These are phyloP conservation scores for Sinocyclocheilus maitianheensis DNA, from an alignment of 2,113 vertebrate genomes.

Conservation along the genomic window DNA sequence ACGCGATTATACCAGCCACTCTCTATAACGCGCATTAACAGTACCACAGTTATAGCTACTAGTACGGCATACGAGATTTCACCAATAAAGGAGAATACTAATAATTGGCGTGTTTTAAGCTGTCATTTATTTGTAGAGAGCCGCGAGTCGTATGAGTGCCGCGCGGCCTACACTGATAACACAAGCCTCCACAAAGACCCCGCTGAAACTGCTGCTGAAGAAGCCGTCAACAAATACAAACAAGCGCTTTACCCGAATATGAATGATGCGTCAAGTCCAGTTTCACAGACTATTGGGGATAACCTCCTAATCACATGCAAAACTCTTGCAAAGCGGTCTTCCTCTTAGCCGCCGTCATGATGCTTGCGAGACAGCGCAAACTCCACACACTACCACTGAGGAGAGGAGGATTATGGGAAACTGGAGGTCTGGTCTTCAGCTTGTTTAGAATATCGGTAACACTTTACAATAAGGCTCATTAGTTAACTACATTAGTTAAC, in stretches of 20 bases:
- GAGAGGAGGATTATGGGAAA: slow-evolving; percentile 48
- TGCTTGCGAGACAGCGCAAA: slow-evolving; percentile 36
- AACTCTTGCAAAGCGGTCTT: slow-evolving; percentile 66
- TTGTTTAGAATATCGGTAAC: neutral
- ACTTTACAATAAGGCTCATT: too few species aligned
- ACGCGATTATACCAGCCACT: neutral
- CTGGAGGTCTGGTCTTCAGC: neutral
- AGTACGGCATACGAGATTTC: neutral
- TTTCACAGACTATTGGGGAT: slow-evolving; percentile 62
- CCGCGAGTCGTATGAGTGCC: neutral
- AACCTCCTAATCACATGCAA: slow-evolving; percentile 55
- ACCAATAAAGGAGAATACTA: neutral
- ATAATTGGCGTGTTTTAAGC: neutral
- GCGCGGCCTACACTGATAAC: slow-evolving; percentile 15
- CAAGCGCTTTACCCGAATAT: slow-evolving; percentile 70
- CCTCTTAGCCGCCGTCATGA: slow-evolving; percentile 70
- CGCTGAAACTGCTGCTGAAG: neutral
- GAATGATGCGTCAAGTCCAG: slow-evolving; percentile 71
- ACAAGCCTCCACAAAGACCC: neutral
- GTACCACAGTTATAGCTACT: neutral
- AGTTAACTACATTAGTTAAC: too few species aligned
- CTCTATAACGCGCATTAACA: neutral
- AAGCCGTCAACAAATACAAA: neutral
- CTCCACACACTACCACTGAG: neutral
- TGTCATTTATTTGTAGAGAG: neutral